Evolutionary conservation across 2,888 invertebrate species (phyloP), one percentile per base, ranked within the genome.

Genomic region (Argyresthia goedartella): DNA sequence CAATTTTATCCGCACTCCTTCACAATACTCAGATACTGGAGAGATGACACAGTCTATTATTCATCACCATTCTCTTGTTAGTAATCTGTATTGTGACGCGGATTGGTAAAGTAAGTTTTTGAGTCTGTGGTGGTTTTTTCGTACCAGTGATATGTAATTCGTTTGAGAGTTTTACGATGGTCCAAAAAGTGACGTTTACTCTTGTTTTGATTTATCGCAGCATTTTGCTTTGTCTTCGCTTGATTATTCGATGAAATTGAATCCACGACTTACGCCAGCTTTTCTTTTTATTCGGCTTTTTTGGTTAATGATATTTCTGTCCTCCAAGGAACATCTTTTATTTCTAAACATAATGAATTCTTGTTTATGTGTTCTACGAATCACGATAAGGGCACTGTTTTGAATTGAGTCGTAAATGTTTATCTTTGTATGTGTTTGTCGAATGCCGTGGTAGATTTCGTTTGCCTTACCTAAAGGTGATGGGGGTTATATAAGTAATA

Each of bases 171-270:
- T 77, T n/a, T 75, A 76, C 71, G 75, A 73, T 62, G 69, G 65
- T 68, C 69, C 71, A 66, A 67, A 25, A 71, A 70, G 59, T 68
- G 76, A 76, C 73, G 67, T 77, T 77, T 74, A 77, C 71, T 71
- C 59, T 52, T 59, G 64, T 71, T 74, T 68, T 76, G 77, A 78
- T 76, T 78, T 75, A 76, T 73, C 52, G 42, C 52, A 50, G 42
- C 43, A 63, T 60, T 56, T 63, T 65, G 64, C 63, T 68, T 67
- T 71, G 69, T 71, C 67, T 60, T 61, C 54, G 63, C 65, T 66
- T 69, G 66, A 71, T 73, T 67, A 71, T 67, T 67, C 59, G 60
- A 61, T 59, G 60, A 60, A 66, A 65, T 61, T 59, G 60, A 61
- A 62, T 59, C 53, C 50, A 50, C 62, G 58, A 62, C 62, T 60